Evolutionary conservation across 2,797 vertebrate species (phyloP), one percentile per base, ranked within the genome.

Genomic region (Calcarius lapponicus): DNA sequence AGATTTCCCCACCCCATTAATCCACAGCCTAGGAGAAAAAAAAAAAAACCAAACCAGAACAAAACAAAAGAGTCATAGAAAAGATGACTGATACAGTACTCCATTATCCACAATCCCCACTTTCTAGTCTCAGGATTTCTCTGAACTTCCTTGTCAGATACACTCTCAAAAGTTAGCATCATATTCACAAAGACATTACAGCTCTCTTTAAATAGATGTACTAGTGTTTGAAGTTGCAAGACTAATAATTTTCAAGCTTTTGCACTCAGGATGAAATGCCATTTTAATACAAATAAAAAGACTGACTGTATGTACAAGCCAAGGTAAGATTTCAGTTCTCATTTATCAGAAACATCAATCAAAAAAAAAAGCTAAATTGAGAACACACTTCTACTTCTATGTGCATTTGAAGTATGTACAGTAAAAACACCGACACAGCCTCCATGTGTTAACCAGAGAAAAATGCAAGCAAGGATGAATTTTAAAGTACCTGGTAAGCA

Each of bases 261-360:
- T 94, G 96, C 97, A 98, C 96, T 97, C 83, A 94, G 97, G 94
- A 98, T 96, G 97, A 92, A 94, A 97, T 97, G 97, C 97, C 97
- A 97, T 95, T 97, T 98, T 97, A 98, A 96, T 98, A 97, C 64
- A 95, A 97, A 97, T 97, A 97, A 91, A 97, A 97, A 97, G 97
- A 98, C 96, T 97, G 95, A 96, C 96, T 97, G 90, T 98, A 99
- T 98, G 97, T 99, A 98, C 98, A 99, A 96, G 96, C 95, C 96
- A 97, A 98, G 91, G 67, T 96, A 96, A 97, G 94, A 93, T 96
- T 97, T 98, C 95, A 97, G 96, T 97, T 97, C 91, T 97, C 32
- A 1, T 97, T 96, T 95, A 97, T 97, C 97, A 97, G 97, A 97
- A 98, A 97, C 96, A 97, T 96, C 96, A 97, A 94, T 80, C 76